These are phyloP conservation scores for Gymnoscopelus braueri DNA, from an alignment of 2,797 vertebrate genomes.

Conservation along the genomic window DNA sequence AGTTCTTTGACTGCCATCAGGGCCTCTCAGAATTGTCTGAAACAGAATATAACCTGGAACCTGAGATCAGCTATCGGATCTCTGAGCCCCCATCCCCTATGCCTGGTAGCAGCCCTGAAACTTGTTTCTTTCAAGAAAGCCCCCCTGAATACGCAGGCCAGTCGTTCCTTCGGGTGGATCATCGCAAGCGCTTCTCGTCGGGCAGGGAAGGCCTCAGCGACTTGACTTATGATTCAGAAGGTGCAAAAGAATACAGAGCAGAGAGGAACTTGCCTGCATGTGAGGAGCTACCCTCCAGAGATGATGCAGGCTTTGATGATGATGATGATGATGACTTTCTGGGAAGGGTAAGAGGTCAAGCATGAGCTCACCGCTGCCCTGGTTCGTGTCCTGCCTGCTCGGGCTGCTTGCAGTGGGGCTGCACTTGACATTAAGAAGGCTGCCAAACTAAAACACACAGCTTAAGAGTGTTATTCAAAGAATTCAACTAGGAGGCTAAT, in stretches of 20 bases:
- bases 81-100: conserved; percentile 70
- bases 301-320: conserved; percentile 72
- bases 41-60: conserved; percentile 57
- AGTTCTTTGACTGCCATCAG: conserved; percentile 81
- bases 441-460: conserved; percentile 8
- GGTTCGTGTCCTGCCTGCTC: conserved; percentile 44
- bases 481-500: conserved; percentile 26
- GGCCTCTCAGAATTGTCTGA: conserved; percentile 73
- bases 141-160: conserved; percentile 32
- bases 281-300: conserved; percentile 82
- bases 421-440: conserved; percentile 14
- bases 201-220: conserved; percentile 73
- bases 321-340: conserved; percentile 81
- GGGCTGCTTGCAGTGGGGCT: conserved; percentile 50
- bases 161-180: conserved; percentile 50
- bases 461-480: conserved; percentile 3
- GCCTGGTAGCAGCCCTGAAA: conserved; percentile 51
- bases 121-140: conserved; percentile 36
- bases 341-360: conserved; percentile 86
- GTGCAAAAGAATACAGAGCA: conserved; percentile 69
- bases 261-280: conserved; percentile 75
- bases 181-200: conserved; percentile 62
- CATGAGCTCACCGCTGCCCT: conserved; percentile 66
- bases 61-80: conserved; percentile 54
- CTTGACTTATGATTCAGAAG: conserved; percentile 82